Conservation (phyloP, 2,797 vertebrate species). For the Vespertilio murinus region DNA sequence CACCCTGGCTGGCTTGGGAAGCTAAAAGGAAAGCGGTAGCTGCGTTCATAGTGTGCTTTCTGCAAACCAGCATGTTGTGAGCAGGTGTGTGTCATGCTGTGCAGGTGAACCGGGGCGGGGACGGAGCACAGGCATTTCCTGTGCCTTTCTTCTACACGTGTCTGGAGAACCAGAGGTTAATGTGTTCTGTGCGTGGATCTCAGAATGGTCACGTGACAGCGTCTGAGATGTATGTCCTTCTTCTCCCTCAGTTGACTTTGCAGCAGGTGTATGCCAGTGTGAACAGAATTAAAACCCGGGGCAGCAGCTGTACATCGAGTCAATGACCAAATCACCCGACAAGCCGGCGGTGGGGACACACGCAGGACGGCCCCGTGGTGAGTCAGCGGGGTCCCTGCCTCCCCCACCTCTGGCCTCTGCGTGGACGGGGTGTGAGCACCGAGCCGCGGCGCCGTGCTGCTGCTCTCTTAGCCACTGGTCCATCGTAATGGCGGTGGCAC, state of each 20-base stretch:
- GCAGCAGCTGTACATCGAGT: constrained; percentile 83
- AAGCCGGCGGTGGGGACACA: background rate
- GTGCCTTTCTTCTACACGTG: background rate
- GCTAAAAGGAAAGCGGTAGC: background rate
- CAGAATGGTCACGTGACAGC: background rate
- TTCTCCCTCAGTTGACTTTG: constrained; percentile 75
- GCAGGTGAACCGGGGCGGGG: accelerated
- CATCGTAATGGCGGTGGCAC: accelerated
- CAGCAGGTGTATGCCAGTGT: constrained; percentile 82
- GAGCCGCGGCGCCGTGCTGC: accelerated
- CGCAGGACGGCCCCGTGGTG: constrained; percentile 69
- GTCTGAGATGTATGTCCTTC: background rate
- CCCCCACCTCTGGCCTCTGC: accelerated
- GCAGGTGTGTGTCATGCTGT: no score
- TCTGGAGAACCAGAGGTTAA: background rate
- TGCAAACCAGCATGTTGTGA: background rate
- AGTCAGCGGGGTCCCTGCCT: background rate
- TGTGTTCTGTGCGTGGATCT: background rate
- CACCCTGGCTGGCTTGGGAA: background rate
- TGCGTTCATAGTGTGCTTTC: background rate
- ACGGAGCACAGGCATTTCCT: accelerated
- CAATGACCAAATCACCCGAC: constrained; percentile 64
- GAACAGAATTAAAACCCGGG: constrained; percentile 82
- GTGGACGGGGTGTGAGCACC: accelerated
- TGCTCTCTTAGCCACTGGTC: background rate